Evolutionary conservation across 2,797 vertebrate species (phyloP), one percentile per base, ranked within the genome.

Genomic region (Triplophysa bombifrons): DNA sequence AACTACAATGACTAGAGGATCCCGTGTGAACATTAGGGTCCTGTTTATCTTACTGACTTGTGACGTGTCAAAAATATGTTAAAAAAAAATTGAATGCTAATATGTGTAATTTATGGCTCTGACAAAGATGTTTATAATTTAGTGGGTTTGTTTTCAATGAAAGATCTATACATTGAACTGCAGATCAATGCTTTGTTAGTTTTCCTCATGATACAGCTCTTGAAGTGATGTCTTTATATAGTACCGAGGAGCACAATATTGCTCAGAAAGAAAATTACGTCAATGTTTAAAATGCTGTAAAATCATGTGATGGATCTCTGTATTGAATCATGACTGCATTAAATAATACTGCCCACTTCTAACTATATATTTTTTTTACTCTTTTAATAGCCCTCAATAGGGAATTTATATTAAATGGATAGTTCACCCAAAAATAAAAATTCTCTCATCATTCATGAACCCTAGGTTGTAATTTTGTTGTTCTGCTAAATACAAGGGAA

Each of bases 1-100:
- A 93, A 94, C 91, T 86, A 87, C 89, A 88, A 80, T 90, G 90
- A 93, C 91, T 84, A 81, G 87, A 91, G 85, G 88, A 77, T 82
- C 61, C 65, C 22, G 63, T 85, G 84, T 80, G 87, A 82, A 82
- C 85, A 83, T 75, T 74, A 75, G 63, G 64, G 75, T 84, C 81
- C 82, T 84, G 85, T 82, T 80, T 82, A 68, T 83, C 48, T 80
- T 82, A 27, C 22, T 75, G 50, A 76, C 81, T 84, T 71, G 73
- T 74, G 80, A 56, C 51, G 41, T 60, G 70, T 81, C 68, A 80
- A 84, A 81, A 68, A 67, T 74, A 74, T 74, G n/a, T 74, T 78
- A 11, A 48, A 34, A 58, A 61, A 56, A 55, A n/a, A 46, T 58
- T 17, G 46, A 20, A 48, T 66, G 58, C n/a, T 64, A 70, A 66